Evolutionary conservation across 2,113 vertebrate species (phyloP), one percentile per base, ranked within the genome.

Genomic region (Pterocles burchelli): DNA sequence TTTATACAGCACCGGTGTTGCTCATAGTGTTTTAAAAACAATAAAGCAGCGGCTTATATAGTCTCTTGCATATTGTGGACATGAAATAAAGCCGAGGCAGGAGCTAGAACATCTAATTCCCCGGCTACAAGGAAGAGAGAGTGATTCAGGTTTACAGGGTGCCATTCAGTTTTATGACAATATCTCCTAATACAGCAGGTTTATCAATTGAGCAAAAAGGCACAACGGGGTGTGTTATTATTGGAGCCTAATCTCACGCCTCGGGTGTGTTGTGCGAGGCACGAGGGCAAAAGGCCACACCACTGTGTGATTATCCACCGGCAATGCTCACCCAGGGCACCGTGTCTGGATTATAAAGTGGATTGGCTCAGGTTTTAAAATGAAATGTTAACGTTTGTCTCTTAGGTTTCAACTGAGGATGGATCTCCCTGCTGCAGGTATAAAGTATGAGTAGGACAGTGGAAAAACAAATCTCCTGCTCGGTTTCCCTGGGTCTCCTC

Each of bases 91-190:
- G 92, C 90, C 88, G 68, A 80, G 93, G 76, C 17, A 75, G 86
- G 88, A 92, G 93, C 85, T 61, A 61, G 83, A 94, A 88, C 80
- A 96, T 82, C 96, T 90, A 96, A 95, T 96, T 97, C 96, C 83
- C 85, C 14, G 82, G 83, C 90, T 93, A 34, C 85, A 61, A 38
- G 22, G 90, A 94, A 89, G 80, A 93, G 83, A 93, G 90, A 89
- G 96, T 90, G 90, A 95, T 96, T 95, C 95, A 96, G 88, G 93
- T 97, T 97, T 96, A 97, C 96, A 95, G 96, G 90, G 96, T 90
- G 93, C 96, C 96, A 95, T 96, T 97, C 96, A 95, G 96, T 97
- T 97, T 96, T 96, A 97, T 85, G 96, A 95, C 96, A 93, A 94
- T 94, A 96, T 95, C 96, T 96, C 92, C 96, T 96, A 95, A 96